phyloP scores from a whole-genome alignment of 2,888 invertebrate species.

The Erebia epiphron region DNA sequence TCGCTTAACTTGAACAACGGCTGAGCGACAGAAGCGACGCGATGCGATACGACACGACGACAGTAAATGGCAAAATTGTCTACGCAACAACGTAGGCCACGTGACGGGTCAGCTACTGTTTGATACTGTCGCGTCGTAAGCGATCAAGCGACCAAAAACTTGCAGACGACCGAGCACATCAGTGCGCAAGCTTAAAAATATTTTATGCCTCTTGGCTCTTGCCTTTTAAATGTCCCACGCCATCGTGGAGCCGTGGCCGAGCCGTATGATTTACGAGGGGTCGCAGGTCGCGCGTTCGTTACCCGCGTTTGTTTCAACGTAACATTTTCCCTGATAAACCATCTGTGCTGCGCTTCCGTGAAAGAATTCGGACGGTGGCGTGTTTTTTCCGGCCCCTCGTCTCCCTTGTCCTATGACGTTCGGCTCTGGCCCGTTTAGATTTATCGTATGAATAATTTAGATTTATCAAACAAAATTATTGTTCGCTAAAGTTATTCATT shows the following conservation, averaged over 20 bases:
- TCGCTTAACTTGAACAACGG: no score
- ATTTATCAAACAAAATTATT: background rate
- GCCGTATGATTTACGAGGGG: constrained; percentile 22
- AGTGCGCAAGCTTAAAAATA: background rate
- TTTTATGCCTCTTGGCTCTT: constrained; percentile 35
- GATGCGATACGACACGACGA: no score
- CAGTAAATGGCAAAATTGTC: no score
- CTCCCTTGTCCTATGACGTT: constrained; percentile 11
- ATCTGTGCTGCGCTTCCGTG: constrained; percentile 34
- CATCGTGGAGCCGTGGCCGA: constrained; percentile 10
- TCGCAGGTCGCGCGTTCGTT: constrained; percentile 24
- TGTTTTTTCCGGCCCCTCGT: constrained; percentile 13
- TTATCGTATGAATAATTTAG: constrained; percentile 12
- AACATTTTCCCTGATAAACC: constrained; percentile 33
- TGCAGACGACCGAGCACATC: background rate
- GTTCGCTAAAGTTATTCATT: background rate
- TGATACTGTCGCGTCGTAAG: background rate
- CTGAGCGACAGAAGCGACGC: no score
- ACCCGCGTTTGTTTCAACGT: constrained; percentile 30
- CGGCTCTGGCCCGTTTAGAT: constrained; percentile 5
- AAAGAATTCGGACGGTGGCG: constrained; percentile 43
- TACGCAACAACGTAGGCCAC: background rate
- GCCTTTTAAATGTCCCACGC: constrained; percentile 34
- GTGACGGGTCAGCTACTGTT: no score
- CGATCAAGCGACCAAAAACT: background rate